Base-by-base conservation (phyloP, 2,888 invertebrate genomes). In the Andrena camellia region DNA sequence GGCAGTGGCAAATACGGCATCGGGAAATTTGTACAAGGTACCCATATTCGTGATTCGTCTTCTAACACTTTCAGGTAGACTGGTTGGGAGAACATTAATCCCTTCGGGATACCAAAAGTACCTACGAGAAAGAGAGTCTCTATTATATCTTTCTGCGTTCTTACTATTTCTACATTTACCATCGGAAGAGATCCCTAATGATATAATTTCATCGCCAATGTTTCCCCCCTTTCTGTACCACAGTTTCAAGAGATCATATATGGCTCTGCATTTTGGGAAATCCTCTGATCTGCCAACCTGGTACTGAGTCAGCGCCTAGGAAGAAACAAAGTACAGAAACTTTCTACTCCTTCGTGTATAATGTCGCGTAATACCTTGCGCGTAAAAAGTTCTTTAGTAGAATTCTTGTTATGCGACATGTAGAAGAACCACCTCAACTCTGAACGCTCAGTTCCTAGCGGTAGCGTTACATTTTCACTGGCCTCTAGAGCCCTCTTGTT, bases 51-150 rank as follows among this genome's bases (percentile, higher is more conserved):
- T 1, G 87, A 81, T 23, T 87, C 73, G 79, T 90, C 84, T 64
- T 77, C 64, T 6, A 72, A 75, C 42, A 77, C 60, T 78, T 85
- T 79, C 10, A 90, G 78, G 82, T 83, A 60, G 2, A 88, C 95
- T 6, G 96, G 96, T 91, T 96, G 96, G 0, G 96, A 96, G 93
- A 96, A 96, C 63, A 94, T 92, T 8, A 96, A 94, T 62, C 95
- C 93, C 79, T 95, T 94, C 2, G 94, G 93, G 83, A 96, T 94
- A 68, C 95, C 95, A 92, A 95, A 96, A 13, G 95, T 92, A 52
- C 96, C 96, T 95, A 57, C 8, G 63, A 48, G 0, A 33, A 78
- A 63, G 20, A 17, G 10, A 64, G 67, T 20, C 4, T 17, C 31
- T 31, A 60, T 20, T 77, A 26, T 62, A 4, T 42, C 57, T 57